Evolutionary conservation across 2,888 invertebrate species (phyloP).

Genomic region (Steinernema hermaphroditum): DNA sequence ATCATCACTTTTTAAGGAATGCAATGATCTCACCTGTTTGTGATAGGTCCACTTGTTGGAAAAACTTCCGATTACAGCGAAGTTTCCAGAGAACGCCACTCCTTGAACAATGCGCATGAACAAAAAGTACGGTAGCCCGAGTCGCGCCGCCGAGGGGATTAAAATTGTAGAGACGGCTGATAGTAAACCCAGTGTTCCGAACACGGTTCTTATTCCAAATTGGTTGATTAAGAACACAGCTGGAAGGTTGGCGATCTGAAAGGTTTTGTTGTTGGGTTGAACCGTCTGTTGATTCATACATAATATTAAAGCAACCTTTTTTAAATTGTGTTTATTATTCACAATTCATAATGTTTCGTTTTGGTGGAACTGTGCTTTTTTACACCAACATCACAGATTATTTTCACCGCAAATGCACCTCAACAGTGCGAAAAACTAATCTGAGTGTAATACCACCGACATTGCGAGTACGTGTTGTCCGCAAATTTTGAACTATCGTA

Average conservation of each 20-base stretch:
- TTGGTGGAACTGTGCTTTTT: too few species aligned
- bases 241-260: neutral
- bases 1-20: too few species aligned
- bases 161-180: conserved; percentile 35
- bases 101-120: neutral
- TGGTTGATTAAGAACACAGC: neutral
- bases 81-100: neutral
- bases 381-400: too few species aligned
- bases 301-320: too few species aligned
- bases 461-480: too few species aligned
- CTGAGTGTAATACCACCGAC: too few species aligned
- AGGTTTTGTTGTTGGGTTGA: neutral
- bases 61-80: conserved; percentile 7
- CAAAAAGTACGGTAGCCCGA: neutral
- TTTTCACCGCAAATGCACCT: too few species aligned
- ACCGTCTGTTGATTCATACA: too few species aligned
- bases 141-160: conserved; percentile 27
- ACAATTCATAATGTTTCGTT: too few species aligned
- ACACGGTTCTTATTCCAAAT: conserved; percentile 4
- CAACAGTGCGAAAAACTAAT: too few species aligned
- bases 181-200: conserved; percentile 32
- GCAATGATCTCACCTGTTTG: neutral
- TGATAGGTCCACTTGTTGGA: conserved; percentile 9
- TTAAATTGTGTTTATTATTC: too few species aligned
- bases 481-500: too few species aligned